Evolutionary conservation across 2,113 vertebrate species (phyloP).

Genomic region (Gavialis gangeticus): DNA sequence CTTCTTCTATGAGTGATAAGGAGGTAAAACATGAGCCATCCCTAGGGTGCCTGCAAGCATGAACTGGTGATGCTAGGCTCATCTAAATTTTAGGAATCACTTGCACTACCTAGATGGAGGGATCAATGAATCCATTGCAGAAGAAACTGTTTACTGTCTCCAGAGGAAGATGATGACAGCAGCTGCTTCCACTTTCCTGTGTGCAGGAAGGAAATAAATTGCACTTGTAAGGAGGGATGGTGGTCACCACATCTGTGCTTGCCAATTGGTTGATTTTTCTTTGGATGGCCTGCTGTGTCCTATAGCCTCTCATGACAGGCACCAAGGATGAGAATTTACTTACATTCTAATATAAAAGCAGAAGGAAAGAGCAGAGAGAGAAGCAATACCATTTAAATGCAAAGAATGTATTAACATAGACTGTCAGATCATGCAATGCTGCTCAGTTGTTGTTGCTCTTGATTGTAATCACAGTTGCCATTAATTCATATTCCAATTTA

Average conservation of each 20-base stretch:
- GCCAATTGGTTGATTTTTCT: background rate
- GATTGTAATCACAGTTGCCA: constrained; percentile 14
- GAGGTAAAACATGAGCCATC: background rate
- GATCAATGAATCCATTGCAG: background rate
- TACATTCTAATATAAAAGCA: background rate
- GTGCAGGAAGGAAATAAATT: background rate
- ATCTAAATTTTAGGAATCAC: background rate
- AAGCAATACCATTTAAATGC: constrained; percentile 25
- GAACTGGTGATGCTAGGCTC: background rate
- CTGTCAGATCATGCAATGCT: constrained; percentile 50
- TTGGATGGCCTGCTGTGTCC: background rate
- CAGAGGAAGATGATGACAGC: background rate
- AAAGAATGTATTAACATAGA: constrained; percentile 26
- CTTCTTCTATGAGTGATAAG: background rate
- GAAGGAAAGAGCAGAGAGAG: background rate
- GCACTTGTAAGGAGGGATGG: background rate
- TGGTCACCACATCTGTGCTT: background rate
- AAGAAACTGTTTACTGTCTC: background rate
- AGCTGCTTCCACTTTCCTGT: background rate
- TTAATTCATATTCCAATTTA: constrained; percentile 32
- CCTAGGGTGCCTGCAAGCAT: background rate
- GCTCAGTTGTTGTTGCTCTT: constrained; percentile 2
- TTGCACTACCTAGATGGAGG: background rate
- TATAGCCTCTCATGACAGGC: background rate
- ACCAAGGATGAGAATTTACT: background rate